Base-by-base conservation (phyloP, 2,888 invertebrate species). In the Elegia similella region DNA sequence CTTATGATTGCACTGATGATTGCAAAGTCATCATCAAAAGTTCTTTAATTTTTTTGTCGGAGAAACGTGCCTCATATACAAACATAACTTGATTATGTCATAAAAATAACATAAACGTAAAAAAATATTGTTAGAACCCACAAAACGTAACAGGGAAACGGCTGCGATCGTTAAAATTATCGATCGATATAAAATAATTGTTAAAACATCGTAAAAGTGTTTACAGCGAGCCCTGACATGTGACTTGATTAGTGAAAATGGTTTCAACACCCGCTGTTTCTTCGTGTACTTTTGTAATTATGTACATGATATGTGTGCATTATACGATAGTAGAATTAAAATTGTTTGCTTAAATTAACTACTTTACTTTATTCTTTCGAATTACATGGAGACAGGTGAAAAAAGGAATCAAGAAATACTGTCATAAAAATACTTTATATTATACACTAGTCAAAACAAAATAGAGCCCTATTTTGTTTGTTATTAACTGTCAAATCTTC, bases 111-210 rank as follows among this genome's bases (percentile, higher is more conserved):
- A 15, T 15, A 47, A 47, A 13, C 12, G n/a, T 29, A 29, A 50
- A 50, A 50, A 50, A 50, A 50, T 17, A 46, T 23, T 30, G 16
- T 50, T 50, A 16, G 34, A 50, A 50, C 48, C 30, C 48, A 55
- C 55, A 48, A 60, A 48, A 48, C 30, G 48, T 15, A 48, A 48
- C 34, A 16, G 50, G 65, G 65, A 65, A 64, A 67, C 48, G 52
- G 52, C 8, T 32, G 43, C 32, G 50, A 59, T 62, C 68, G 58
- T 64, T 65, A 67, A 65, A 60, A 59, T 66, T 68, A 68, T 64
- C 65, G 61, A 65, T 62, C 61, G 62, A 58, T 62, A 63, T 42
- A 56, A 50, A 44, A 59, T 56, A 44, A 56, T 53, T 48, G 23
- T 47, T 32, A 56, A 53, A 54, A 30, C 43, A 30, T 43, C 53